Evolutionary conservation across 2,888 invertebrate genomes (phyloP).

Genomic region (Coleophora deauratella): DNA sequence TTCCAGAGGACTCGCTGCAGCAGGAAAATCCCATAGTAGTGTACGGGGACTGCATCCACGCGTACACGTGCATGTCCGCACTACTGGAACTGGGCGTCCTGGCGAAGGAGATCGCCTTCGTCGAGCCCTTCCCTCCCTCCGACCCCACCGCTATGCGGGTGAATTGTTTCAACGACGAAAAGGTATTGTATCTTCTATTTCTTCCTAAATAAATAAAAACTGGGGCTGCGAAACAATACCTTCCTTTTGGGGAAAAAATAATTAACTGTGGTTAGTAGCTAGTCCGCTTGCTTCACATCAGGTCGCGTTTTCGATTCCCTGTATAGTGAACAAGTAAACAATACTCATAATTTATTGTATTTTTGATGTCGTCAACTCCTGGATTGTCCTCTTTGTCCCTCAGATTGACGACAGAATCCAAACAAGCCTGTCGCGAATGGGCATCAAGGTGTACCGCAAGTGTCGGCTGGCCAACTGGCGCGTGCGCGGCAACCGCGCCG

Average conservation of each 20-base stretch:
- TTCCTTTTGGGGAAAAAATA: too few species aligned
- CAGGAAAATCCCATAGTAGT: constrained; percentile 66
- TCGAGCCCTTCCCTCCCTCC: constrained; percentile 69
- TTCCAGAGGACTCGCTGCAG: constrained; percentile 19
- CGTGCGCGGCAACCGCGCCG: constrained; percentile 32
- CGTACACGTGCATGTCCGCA: constrained; percentile 78
- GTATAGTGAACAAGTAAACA: too few species aligned
- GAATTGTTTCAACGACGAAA: constrained; percentile 61
- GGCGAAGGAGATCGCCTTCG: constrained; percentile 70
- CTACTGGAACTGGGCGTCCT: constrained; percentile 76
- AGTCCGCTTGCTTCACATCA: too few species aligned
- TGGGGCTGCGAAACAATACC: too few species aligned
- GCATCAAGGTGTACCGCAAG: constrained; percentile 57
- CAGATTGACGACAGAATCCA: constrained; percentile 70
- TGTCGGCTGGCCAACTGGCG: constrained; percentile 71
- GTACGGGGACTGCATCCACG: constrained; percentile 80
- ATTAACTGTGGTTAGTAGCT: too few species aligned
- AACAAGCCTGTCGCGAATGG: constrained; percentile 39
- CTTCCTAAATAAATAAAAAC: constrained; percentile 44
- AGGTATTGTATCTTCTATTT: constrained; percentile 45
- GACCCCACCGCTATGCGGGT: constrained; percentile 38
- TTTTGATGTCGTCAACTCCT: too few species aligned
- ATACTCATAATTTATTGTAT: too few species aligned
- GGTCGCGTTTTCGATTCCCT: too few species aligned
- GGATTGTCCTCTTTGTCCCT: background rate